Conservation (phyloP, 2,113 vertebrate species). For the Athene cunicularia region DNA sequence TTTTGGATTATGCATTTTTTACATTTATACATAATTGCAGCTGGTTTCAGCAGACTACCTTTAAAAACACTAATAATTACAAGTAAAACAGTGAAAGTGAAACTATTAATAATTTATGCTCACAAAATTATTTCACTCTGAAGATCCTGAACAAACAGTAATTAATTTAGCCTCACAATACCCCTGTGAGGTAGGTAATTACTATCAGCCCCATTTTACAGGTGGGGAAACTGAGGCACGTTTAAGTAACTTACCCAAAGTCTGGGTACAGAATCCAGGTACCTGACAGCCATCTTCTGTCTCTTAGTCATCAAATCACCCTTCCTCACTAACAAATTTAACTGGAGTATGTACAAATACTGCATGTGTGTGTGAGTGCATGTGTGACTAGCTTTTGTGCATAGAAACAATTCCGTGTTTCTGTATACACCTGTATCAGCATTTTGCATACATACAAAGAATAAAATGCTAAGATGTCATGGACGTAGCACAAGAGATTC, state of each 20-base stretch:
- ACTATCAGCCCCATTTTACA: neutral
- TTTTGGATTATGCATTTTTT: neutral
- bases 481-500: neutral
- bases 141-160: neutral
- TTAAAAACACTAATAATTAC: neutral
- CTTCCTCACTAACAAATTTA: neutral
- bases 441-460: neutral
- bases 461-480: neutral
- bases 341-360: neutral
- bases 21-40: neutral
- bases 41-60: neutral
- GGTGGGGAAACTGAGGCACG: neutral
- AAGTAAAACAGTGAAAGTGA: neutral
- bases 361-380: neutral
- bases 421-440: neutral
- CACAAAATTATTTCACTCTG: neutral
- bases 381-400: neutral
- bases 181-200: neutral
- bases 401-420: neutral
- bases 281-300: neutral
- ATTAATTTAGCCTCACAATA: slow-evolving; percentile 19
- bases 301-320: neutral
- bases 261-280: neutral
- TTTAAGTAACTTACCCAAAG: neutral
- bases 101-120: neutral